Evolutionary conservation across 1,140 invertebrate genomes (phyloP).

Genomic region (Bombus soroeensis): DNA sequence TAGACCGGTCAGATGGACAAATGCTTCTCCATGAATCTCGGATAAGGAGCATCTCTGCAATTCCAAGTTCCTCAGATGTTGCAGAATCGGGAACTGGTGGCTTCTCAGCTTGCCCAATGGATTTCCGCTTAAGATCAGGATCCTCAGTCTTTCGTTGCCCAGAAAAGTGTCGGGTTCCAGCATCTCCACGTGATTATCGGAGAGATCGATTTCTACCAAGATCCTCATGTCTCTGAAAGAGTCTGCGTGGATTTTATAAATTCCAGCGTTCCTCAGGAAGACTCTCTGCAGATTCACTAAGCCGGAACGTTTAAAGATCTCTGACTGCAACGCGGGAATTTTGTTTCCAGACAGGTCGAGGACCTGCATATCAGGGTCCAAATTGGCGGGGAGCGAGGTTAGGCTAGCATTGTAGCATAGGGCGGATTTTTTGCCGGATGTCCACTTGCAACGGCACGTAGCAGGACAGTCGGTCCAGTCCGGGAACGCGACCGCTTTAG

Average conservation of each 20-base stretch:
- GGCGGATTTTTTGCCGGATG: conserved; percentile 93
- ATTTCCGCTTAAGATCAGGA: conserved; percentile 88
- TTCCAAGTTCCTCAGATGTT: conserved; percentile 88
- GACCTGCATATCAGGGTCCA: conserved; percentile 93
- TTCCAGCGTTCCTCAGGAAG: conserved; percentile 88
- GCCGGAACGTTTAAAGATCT: conserved; percentile 90
- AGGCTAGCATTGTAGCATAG: conserved; percentile 90
- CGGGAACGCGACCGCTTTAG: conserved; percentile 83
- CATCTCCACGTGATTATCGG: conserved; percentile 87
- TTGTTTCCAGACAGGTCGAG: conserved; percentile 92
- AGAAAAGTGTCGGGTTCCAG: conserved; percentile 89
- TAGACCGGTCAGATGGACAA: conserved; percentile 86
- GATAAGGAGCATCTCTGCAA: conserved; percentile 90
- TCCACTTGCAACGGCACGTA: conserved; percentile 94
- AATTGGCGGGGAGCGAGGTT: conserved; percentile 87
- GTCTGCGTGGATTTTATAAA: conserved; percentile 90
- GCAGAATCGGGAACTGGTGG: conserved; percentile 88
- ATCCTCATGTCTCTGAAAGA: conserved; percentile 94
- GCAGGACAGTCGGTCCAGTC: conserved; percentile 93
- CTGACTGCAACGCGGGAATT: conserved; percentile 89
- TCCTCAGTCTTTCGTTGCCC: conserved; percentile 88
- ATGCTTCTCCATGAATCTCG: conserved; percentile 88
- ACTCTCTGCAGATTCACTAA: conserved; percentile 93
- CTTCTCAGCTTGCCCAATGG: conserved; percentile 85
- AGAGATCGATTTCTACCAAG: conserved; percentile 92